phyloP scores from a whole-genome alignment of 2,888 invertebrate genomes.

The Myopa testacea region DNA sequence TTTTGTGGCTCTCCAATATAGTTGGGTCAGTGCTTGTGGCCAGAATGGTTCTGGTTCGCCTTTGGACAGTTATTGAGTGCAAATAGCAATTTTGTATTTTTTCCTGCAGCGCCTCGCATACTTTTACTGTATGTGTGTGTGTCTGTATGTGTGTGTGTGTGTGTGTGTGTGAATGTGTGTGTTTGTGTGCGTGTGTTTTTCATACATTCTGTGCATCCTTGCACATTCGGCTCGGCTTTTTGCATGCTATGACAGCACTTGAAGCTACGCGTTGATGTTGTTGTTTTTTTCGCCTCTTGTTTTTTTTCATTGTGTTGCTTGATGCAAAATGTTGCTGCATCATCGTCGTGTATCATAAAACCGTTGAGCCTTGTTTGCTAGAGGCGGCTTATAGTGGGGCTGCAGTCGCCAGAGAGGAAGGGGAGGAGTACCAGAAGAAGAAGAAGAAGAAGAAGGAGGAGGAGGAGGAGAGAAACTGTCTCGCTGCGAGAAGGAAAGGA shows the following conservation, averaged over 20 bases:
- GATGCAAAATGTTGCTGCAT: constrained; percentile 42
- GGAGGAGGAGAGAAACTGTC: too few relatives aligned
- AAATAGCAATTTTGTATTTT: constrained; percentile 64
- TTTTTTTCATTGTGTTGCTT: constrained; percentile 20
- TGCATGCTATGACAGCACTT: constrained; percentile 42
- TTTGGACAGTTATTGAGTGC: constrained; percentile 64
- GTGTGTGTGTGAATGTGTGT: not conserved
- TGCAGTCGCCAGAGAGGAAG: not conserved
- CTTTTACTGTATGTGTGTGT: constrained; percentile 26
- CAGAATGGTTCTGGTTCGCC: constrained; percentile 65
- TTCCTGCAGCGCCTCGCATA: constrained; percentile 40
- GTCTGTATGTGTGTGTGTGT: not conserved
- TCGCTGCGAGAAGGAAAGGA: too few relatives aligned
- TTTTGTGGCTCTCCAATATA: constrained; percentile 65
- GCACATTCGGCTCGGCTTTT: constrained; percentile 40
- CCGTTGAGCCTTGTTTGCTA: constrained; percentile 38
- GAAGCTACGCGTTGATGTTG: constrained; percentile 19
- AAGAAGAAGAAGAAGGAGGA: not conserved
- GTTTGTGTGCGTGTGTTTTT: not conserved
- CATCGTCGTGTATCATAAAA: constrained; percentile 51
- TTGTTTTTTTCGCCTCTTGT: constrained; percentile 21
- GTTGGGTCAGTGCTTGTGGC: constrained; percentile 67
- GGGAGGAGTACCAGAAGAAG: not conserved
- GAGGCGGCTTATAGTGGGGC: not conserved
- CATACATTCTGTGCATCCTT: constrained; percentile 36